Evolutionary conservation across 2,113 vertebrate genomes (phyloP).

Genomic region (Otus sunia): DNA sequence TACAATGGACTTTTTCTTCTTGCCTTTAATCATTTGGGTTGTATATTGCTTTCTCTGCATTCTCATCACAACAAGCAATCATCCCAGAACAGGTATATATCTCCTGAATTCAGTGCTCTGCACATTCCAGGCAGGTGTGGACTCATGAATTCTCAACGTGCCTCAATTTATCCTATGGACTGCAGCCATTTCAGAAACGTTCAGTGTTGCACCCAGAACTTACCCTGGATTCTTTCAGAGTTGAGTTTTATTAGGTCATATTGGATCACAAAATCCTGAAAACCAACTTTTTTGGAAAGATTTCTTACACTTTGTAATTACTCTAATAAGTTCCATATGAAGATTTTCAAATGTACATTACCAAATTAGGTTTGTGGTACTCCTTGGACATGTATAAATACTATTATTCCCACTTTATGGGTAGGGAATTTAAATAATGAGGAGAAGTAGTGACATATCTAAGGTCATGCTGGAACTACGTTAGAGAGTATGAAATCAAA

Average conservation of each 20-base stretch:
- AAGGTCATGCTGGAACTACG: background rate
- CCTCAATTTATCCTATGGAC: background rate
- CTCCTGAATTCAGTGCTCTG: background rate
- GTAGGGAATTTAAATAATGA: background rate
- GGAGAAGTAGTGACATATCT: background rate
- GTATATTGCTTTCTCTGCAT: background rate
- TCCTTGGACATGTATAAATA: background rate
- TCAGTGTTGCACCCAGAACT: background rate
- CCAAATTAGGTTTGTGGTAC: background rate
- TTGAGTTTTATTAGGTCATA: background rate
- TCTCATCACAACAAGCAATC: background rate
- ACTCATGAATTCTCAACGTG: background rate
- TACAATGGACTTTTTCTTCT: background rate
- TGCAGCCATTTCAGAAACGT: background rate
- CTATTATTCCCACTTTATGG: background rate
- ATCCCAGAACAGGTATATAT: background rate
- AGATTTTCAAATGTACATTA: background rate
- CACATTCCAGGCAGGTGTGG: background rate
- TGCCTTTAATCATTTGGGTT: background rate
- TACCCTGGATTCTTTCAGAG: background rate
- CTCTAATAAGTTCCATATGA: background rate
- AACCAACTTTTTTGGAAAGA: background rate
- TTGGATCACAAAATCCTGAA: background rate
- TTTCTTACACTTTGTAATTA: background rate
- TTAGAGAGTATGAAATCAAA: background rate